Conservation (phyloP, 2,797 vertebrate genomes). For the Pyrocephalus nanus region DNA sequence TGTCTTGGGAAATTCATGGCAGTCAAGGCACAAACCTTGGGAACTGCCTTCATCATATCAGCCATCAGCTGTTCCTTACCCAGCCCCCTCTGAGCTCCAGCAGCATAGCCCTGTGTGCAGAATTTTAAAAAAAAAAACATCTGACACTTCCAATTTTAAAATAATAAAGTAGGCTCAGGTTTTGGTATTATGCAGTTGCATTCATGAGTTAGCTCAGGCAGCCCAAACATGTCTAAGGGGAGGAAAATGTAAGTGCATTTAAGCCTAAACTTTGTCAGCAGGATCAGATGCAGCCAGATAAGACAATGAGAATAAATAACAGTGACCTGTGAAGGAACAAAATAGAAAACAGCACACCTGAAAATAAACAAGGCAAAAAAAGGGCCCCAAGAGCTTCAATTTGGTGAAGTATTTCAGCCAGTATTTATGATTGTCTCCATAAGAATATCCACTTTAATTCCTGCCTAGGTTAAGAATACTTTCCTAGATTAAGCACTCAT, state of each 20-base stretch:
- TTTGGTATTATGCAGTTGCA: background rate
- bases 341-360: background rate
- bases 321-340: background rate
- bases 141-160: background rate
- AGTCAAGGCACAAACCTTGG: background rate
- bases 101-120: background rate
- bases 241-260: background rate
- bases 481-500: slow-evolving; percentile 20
- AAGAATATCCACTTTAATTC: background rate
- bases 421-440: background rate
- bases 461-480: background rate
- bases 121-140: background rate
- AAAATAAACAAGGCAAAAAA: slow-evolving; percentile 11
- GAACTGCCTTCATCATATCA: background rate
- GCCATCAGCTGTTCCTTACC: background rate
- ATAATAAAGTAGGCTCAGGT: background rate
- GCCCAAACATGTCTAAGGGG: background rate
- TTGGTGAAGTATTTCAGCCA: background rate
- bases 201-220: slow-evolving; percentile 1
- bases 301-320: slow-evolving; percentile 1
- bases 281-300: slow-evolving; percentile 22
- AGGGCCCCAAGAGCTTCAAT: background rate
- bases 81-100: background rate
- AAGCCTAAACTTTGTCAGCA: slow-evolving; percentile 1
- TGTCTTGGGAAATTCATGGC: background rate